phyloP scores from a whole-genome alignment of 2,797 vertebrate species.

The Rhincodon typus region DNA sequence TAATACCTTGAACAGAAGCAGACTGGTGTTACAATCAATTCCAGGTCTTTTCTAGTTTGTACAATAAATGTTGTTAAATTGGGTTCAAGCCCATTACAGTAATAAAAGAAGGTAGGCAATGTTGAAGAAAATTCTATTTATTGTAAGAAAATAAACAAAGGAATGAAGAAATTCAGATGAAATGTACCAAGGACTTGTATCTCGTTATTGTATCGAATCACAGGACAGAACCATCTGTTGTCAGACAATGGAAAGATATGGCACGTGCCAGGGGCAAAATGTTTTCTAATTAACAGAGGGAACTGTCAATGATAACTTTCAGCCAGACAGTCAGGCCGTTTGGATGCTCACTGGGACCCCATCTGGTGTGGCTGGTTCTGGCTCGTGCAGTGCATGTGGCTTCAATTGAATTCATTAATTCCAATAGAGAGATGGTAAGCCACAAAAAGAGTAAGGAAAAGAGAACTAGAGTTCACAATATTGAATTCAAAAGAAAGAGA shows the following conservation, averaged over 20 bases:
- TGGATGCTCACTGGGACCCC: not conserved
- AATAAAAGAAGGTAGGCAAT: not conserved
- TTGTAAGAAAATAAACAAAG: not conserved
- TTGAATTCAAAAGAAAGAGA: not conserved
- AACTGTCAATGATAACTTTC: not conserved
- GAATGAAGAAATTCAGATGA: not conserved
- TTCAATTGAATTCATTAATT: conserved; percentile 18
- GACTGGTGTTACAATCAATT: not conserved
- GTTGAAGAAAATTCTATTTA: not conserved
- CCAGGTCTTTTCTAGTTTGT: not conserved
- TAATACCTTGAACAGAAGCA: not conserved
- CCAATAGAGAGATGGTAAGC: not conserved
- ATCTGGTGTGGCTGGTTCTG: not conserved
- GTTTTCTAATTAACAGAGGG: not conserved
- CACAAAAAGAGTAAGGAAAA: not conserved
- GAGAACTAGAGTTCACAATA: not conserved
- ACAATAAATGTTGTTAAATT: not conserved
- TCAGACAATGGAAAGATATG: not conserved
- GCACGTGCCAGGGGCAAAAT: conserved; percentile 12
- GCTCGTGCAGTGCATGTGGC: not conserved
- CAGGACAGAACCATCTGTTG: conserved; percentile 6
- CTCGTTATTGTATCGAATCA: not conserved
- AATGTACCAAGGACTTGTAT: not conserved
- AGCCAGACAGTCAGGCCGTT: not conserved
- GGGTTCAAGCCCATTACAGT: not conserved